Evolutionary conservation across 2,113 vertebrate genomes (phyloP).

Genomic region (Myiopsitta monachus): DNA sequence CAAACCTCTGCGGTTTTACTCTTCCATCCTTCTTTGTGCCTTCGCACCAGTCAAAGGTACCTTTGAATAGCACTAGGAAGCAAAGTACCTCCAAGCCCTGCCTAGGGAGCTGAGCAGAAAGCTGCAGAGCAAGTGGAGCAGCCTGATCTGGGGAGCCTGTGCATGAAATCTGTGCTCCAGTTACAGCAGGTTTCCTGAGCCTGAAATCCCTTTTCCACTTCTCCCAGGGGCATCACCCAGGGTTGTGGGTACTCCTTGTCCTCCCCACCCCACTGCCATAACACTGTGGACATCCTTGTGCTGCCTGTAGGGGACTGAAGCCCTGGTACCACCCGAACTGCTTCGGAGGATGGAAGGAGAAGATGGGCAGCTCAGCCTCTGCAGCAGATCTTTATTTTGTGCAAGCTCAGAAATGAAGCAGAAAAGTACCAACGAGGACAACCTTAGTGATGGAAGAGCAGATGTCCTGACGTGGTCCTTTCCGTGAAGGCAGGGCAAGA

Average conservation of each 20-base stretch:
- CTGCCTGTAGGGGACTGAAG: neutral
- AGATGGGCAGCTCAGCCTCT: rapidly evolving
- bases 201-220: neutral
- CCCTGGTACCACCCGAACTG: too few relatives aligned
- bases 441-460: rapidly evolving
- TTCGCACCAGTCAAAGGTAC: neutral
- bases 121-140: neutral
- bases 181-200: neutral
- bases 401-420: neutral
- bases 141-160: rapidly evolving
- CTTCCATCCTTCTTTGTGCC: neutral
- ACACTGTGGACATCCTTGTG: neutral
- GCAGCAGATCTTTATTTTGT: neutral
- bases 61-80: neutral
- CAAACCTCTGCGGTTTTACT: neutral
- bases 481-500: neutral
- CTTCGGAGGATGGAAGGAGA: neutral
- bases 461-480: neutral
- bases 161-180: neutral
- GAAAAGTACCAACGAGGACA: neutral
- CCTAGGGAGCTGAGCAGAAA: neutral
- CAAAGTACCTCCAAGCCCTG: neutral
- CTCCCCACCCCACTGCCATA: rapidly evolving
- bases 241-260: neutral
- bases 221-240: neutral